Evolutionary conservation across 2,888 invertebrate species (phyloP).

Genomic region (Leptopilina myrica): DNA sequence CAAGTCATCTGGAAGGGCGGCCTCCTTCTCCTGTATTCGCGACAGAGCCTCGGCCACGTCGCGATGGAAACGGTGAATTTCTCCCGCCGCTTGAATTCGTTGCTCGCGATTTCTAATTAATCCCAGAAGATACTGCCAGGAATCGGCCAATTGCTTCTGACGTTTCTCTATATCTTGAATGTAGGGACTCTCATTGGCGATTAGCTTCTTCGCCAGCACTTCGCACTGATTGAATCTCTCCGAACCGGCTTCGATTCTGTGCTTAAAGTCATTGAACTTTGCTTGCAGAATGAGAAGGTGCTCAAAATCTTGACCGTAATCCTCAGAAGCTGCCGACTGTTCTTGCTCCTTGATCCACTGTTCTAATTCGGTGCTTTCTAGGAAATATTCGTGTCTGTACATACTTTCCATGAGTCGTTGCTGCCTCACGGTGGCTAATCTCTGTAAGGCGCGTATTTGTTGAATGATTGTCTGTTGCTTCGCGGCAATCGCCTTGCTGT

Average conservation of each 20-base stretch:
- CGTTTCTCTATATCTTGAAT: constrained; percentile 90
- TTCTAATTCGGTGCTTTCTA: constrained; percentile 93
- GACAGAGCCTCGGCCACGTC: constrained; percentile 95
- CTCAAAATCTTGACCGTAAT: constrained; percentile 96
- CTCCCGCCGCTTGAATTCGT: constrained; percentile 94
- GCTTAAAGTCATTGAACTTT: constrained; percentile 95
- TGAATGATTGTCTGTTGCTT: constrained; percentile 87
- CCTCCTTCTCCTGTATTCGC: constrained; percentile 93
- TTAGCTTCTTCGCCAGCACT: constrained; percentile 91
- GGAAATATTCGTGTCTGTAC: constrained; percentile 92
- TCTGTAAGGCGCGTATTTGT: constrained; percentile 88
- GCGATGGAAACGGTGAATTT: constrained; percentile 97
- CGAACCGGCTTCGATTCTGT: constrained; percentile 91
- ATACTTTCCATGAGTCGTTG: constrained; percentile 93
- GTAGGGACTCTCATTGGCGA: constrained; percentile 91
- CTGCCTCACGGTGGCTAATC: constrained; percentile 87
- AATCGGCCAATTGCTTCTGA: constrained; percentile 89
- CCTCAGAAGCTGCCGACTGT: constrained; percentile 92
- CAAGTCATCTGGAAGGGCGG: constrained; percentile 88
- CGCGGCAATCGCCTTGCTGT: constrained; percentile 87
- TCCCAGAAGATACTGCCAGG: constrained; percentile 92
- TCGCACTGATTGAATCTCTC: constrained; percentile 95
- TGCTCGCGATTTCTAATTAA: constrained; percentile 91
- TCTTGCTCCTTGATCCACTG: constrained; percentile 95
- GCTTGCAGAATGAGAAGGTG: constrained; percentile 90